Percentiles rank a stretch among this genome's conserved stretches.
phyloP scores from a whole-genome alignment of 2,797 vertebrate species.

The Gorsachius magnificus region DNA sequence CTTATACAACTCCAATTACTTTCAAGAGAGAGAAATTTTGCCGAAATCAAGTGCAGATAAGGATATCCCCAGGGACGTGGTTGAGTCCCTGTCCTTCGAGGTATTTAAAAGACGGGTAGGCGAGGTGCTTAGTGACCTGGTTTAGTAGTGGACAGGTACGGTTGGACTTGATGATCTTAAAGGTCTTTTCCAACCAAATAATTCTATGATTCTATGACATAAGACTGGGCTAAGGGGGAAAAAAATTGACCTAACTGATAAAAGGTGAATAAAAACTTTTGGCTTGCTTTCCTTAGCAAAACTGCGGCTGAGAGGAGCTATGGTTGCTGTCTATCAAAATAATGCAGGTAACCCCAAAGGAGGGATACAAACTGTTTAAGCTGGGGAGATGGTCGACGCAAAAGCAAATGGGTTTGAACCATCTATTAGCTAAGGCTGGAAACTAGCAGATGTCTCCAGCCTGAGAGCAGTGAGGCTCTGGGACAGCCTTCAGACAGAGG shows the following conservation, averaged over 20 bases:
- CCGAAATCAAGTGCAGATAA: background rate
- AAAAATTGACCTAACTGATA: background rate
- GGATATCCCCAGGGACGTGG: too few relatives aligned
- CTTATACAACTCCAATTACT: background rate
- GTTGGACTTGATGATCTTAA: too few relatives aligned
- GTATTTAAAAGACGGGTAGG: too few relatives aligned
- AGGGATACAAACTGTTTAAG: background rate
- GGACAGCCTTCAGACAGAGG: background rate
- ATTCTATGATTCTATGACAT: background rate
- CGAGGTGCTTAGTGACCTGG: too few relatives aligned
- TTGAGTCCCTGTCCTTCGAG: too few relatives aligned
- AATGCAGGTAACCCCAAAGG: background rate
- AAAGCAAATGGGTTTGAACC: background rate
- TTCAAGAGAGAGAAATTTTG: background rate
- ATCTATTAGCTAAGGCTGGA: background rate
- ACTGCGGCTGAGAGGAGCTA: background rate
- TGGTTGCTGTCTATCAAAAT: background rate
- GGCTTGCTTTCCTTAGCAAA: background rate
- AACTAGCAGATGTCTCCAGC: background rate
- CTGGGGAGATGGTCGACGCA: rapidly evolving
- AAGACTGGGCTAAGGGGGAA: background rate
- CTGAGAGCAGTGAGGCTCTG: background rate
- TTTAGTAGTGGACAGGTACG: too few relatives aligned
- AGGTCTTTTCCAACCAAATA: too few relatives aligned
- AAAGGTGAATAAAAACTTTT: background rate